These are phyloP conservation scores for Styela clava DNA, from an alignment of 23 tunicate species.

Conservation along the genomic window DNA sequence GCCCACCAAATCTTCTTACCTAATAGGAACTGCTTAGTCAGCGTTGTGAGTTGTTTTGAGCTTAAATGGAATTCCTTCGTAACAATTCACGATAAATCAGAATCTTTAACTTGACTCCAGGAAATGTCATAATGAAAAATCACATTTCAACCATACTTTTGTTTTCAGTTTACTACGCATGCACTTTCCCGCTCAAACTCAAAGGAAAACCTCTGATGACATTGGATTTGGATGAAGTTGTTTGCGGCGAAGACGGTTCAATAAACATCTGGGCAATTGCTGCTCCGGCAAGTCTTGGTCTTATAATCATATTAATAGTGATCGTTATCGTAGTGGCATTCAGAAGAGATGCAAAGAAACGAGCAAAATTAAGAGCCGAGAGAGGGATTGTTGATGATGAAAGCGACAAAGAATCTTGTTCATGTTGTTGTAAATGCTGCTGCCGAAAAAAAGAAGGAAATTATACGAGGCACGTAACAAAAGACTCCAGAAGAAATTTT, in stretches of 20 bases:
- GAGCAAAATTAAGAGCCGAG: slow-evolving; percentile 7
- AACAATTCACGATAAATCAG: too few relatives aligned
- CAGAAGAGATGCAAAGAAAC: slow-evolving; percentile 21
- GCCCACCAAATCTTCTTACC: too few relatives aligned
- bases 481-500: slow-evolving; percentile 29
- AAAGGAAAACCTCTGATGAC: slow-evolving; percentile 49
- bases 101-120: too few relatives aligned
- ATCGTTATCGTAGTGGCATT: slow-evolving; percentile 27
- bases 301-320: slow-evolving; percentile 39
- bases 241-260: slow-evolving; percentile 26
- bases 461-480: slow-evolving; percentile 1
- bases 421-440: slow-evolving; percentile 25
- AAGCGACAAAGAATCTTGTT: not conserved
- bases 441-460: slow-evolving; percentile 2
- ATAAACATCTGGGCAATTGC: slow-evolving; percentile 59
- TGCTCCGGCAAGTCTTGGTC: slow-evolving; percentile 52
- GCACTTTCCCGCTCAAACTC: slow-evolving; percentile 45
- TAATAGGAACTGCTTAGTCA: too few relatives aligned
- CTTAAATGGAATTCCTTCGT: too few relatives aligned
- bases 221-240: slow-evolving; percentile 13
- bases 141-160: too few relatives aligned
- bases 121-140: too few relatives aligned
- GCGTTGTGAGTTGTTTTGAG: too few relatives aligned
- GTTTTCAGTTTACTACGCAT: slow-evolving; percentile 46
- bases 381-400: not conserved